A percentile compares a stretch with the other conserved stretches of the same genome.
Conservation (phyloP, 1,140 invertebrate species). For the Drosophila pruinosa region DNA sequence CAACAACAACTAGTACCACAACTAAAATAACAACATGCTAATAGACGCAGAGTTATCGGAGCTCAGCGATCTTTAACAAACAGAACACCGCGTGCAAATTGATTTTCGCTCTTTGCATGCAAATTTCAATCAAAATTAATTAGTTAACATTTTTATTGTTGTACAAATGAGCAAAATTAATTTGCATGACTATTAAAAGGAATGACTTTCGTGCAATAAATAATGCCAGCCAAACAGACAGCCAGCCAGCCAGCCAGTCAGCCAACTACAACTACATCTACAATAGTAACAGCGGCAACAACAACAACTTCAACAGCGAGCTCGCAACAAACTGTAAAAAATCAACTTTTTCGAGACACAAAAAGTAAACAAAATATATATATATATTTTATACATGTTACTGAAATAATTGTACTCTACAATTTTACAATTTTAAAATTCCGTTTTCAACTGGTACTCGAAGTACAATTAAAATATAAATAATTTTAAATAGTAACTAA, state of each 20-base stretch:
- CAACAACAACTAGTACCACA: background rate
- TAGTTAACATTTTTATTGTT: slow-evolving; percentile 83
- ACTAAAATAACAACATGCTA: slow-evolving; percentile 1
- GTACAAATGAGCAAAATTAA: slow-evolving; percentile 82
- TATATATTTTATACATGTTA: background rate
- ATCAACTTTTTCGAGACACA: background rate
- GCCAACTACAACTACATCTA: slow-evolving; percentile 32
- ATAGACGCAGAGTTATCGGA: slow-evolving; percentile 48
- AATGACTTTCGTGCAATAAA: slow-evolving; percentile 80
- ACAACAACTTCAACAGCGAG: slow-evolving; percentile 16
- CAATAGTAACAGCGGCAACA: slow-evolving; percentile 32
- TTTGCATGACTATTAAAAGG: slow-evolving; percentile 81
- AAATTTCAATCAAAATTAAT: slow-evolving; percentile 83
- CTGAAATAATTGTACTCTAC: background rate
- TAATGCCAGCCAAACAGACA: slow-evolving; percentile 41
- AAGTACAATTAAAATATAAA: too few relatives aligned
- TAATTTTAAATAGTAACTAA: too few relatives aligned
- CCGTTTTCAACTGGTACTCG: too few relatives aligned
- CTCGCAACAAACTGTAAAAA: slow-evolving; percentile 57
- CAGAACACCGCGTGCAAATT: slow-evolving; percentile 69
- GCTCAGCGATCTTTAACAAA: slow-evolving; percentile 40
- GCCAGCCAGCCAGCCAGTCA: background rate
- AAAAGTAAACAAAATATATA: background rate
- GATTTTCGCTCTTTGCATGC: slow-evolving; percentile 81
- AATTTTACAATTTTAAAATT: background rate